These are phyloP conservation scores for Lacanobia wlatinum DNA, from an alignment of 2,888 invertebrate species.

Conservation along the genomic window DNA sequence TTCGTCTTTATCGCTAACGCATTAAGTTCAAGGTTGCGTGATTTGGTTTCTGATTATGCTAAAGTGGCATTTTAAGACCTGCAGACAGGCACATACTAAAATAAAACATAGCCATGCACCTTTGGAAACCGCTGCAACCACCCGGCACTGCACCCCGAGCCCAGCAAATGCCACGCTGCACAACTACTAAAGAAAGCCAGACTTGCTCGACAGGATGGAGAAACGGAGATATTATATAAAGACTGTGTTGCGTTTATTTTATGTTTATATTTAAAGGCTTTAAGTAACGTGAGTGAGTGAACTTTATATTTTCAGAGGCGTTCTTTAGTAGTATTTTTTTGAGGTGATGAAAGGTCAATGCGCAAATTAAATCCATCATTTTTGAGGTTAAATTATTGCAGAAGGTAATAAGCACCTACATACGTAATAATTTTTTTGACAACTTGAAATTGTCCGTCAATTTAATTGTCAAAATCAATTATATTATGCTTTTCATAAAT, in stretches of 20 bases:
- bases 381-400: neutral
- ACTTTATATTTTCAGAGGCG: slow-evolving; percentile 17
- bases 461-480: no score
- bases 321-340: neutral
- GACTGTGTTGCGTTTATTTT: slow-evolving; percentile 32
- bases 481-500: no score
- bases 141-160: slow-evolving; percentile 22
- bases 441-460: no score
- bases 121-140: slow-evolving; percentile 47
- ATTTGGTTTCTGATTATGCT: no score
- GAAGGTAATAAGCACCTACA: neutral
- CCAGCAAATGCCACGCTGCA: slow-evolving; percentile 44
- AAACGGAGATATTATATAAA: slow-evolving; percentile 30
- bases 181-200: slow-evolving; percentile 41
- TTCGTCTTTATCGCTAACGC: no score
- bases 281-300: slow-evolving; percentile 32
- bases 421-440: neutral
- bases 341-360: slow-evolving; percentile 3
- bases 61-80: no score
- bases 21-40: no score
- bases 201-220: slow-evolving; percentile 34
- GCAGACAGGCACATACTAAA: neutral
- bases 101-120: neutral
- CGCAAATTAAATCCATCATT: neutral
- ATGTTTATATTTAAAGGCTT: slow-evolving; percentile 45